Base-by-base conservation (phyloP, 2,113 vertebrate genomes). In the Antennarius striatus region DNA sequence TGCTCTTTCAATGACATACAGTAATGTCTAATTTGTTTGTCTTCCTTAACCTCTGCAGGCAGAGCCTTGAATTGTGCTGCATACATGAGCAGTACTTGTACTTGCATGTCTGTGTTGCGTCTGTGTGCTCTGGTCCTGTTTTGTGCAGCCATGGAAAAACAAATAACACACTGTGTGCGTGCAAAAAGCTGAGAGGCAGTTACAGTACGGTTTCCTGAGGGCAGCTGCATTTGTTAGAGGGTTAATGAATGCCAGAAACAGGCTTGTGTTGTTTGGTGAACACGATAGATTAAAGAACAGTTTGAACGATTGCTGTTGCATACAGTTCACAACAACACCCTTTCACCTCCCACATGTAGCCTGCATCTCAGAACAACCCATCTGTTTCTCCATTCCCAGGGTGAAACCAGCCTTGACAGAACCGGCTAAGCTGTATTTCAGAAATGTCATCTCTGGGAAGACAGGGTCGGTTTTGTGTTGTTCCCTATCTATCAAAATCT, bases 361-460 rank as follows among this genome's bases (percentile, higher is more conserved):
- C 72, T 59, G 58, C 85, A 73, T 69, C 81, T 87, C 75, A 73
- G 57, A 86, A 87, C 73, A 83, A 75, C 81, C 82, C 88, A 90
- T 90, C 90, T 88, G 90, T 85, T 90, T 85, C 82, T 87, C 82
- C 75, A 79, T 85, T 87, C 86, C 82, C 71, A 58, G 81, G 83
- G 81, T 80, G 73, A 90, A 86, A 80, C 77, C 84, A 88, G 81
- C 83, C 87, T 78, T 89, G 89, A 90, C 84, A 82, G 76, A 82
- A 58, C 10, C 52, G 69, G 53, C 79, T 74, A 70, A 84, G 71
- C 80, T 69, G 72, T 80, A 72, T 82, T 85, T 86, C 69, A 71
- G 13, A 53, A 69, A 65, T 75, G 78, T 68, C 75, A 64, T 83
- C 29, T 84, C 64, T 54, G 74, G 47, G 59, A 66, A 66, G 54